Base-by-base conservation (phyloP, 2,888 invertebrate species). In the Pseudococcus viburni region DNA sequence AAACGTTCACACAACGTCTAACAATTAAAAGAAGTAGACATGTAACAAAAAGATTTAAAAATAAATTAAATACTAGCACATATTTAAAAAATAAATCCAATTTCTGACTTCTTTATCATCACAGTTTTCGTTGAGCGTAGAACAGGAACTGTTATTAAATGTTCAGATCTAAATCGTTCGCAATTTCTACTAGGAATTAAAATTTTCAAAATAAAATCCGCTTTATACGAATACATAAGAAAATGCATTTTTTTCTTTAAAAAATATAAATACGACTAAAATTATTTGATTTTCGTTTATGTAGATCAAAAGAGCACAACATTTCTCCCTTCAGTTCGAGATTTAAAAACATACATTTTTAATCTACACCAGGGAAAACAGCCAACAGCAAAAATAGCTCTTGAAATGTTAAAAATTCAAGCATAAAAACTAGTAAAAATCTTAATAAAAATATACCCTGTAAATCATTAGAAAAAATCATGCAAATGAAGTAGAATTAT, bases 41-140 rank as follows among this genome's bases (percentile, higher is more conserved):
- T 48, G 46, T 48, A 85, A 85, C 55, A 64, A 59, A 46, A 77
- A 86, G 17, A 77, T 22, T 86, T 48, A 51, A 46, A 73, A 77
- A 86, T 48, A 48, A 77, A 77, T 22, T 39, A 26, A 39, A 88
- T 9, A 85, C 19, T 85, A 85, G 33, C 26, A 17, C n/a, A 48
- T n/a, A 83, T 77, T 84, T 51, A 26, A 85, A 64, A 59, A 64
- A 84, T 84, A 84, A 39, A 84, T 59, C 39, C 39, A 55, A 19
- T 42, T 59, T 85, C 85, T 59, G 85, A 85, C 85, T 85, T 85
- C 19, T 55, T 85, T 26, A 19, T 84, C 84, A 88, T 88, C 88
- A 88, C 88, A 88, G 88, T 88, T 83, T 80, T 83, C 59, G 22
- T 88, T 88, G 88, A 88, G 88, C 83, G 73, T 88, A 88, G 80